Conservation (phyloP, 2,888 invertebrate species). For the Euproctis similis region DNA sequence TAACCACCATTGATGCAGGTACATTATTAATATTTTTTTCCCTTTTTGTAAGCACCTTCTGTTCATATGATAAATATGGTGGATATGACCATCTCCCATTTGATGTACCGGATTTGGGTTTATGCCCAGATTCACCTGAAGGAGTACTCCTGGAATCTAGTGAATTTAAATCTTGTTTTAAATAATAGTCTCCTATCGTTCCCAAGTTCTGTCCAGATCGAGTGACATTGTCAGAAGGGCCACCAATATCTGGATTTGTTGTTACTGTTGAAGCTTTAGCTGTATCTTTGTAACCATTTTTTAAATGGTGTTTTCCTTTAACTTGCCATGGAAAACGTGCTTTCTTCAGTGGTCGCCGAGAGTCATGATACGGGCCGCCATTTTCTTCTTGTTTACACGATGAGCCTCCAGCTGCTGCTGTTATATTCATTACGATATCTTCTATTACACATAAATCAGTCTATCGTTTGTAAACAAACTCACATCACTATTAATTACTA, state of each 20-base stretch:
- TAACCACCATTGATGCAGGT: conserved; percentile 35
- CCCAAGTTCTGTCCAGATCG: conserved; percentile 52
- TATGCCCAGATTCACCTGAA: conserved; percentile 33
- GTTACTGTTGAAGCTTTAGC: conserved; percentile 11
- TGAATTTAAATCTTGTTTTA: conserved; percentile 52
- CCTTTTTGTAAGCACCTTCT: conserved; percentile 16
- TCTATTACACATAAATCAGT: no score
- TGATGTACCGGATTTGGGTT: conserved; percentile 37
- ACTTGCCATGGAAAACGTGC: conserved; percentile 81
- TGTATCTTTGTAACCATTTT: conserved; percentile 45
- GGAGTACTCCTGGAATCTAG: conserved; percentile 45
- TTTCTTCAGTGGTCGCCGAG: conserved; percentile 79
- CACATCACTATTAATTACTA: conserved; percentile 60
- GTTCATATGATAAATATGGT: conserved; percentile 44
- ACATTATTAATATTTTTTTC: conserved; percentile 22
- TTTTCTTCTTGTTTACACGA: conserved; percentile 70
- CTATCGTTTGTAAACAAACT: conserved; percentile 69
- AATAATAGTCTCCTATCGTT: conserved; percentile 52
- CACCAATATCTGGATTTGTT: conserved; percentile 20
- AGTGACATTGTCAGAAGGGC: conserved; percentile 28
- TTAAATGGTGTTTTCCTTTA: conserved; percentile 78
- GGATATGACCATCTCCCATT: conserved; percentile 43
- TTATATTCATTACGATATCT: conserved; percentile 49
- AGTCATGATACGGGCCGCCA: conserved; percentile 66
- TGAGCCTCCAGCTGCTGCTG: conserved; percentile 56